Conservation (phyloP, 2,888 invertebrate genomes). For the Petrophora chlorosata region DNA sequence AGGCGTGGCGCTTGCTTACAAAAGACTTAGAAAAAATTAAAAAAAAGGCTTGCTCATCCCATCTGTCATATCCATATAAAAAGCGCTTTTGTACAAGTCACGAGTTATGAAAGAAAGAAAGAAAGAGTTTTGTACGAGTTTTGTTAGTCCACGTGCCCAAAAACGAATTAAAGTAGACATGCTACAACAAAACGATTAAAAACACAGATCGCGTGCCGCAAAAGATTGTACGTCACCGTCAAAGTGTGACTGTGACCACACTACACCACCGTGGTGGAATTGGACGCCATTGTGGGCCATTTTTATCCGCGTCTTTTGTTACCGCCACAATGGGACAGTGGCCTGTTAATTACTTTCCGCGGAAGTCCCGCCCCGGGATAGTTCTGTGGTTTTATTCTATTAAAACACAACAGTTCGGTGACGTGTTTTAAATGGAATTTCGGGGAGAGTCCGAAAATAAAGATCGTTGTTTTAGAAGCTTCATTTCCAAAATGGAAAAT, state of each 20-base stretch:
- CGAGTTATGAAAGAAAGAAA: too few relatives aligned
- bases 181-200: background rate
- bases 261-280: conserved; percentile 9
- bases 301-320: conserved; percentile 19
- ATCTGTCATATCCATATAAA: too few relatives aligned
- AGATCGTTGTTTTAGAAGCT: too few relatives aligned
- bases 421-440: background rate
- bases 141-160: too few relatives aligned
- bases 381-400: background rate
- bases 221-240: background rate
- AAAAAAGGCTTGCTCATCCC: too few relatives aligned
- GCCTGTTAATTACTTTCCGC: conserved; percentile 19
- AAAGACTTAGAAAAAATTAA: too few relatives aligned
- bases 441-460: too few relatives aligned
- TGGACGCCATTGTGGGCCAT: conserved; percentile 18
- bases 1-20: too few relatives aligned
- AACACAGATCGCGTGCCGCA: conserved; percentile 1
- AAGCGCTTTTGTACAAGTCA: too few relatives aligned
- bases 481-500: too few relatives aligned
- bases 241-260: background rate
- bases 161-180: too few relatives aligned
- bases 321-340: conserved; percentile 8
- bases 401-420: background rate
- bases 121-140: too few relatives aligned
- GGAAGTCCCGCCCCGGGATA: background rate